Evolutionary conservation across 2,113 vertebrate genomes (phyloP).

Genomic region (Malurus alboscapulatus): DNA sequence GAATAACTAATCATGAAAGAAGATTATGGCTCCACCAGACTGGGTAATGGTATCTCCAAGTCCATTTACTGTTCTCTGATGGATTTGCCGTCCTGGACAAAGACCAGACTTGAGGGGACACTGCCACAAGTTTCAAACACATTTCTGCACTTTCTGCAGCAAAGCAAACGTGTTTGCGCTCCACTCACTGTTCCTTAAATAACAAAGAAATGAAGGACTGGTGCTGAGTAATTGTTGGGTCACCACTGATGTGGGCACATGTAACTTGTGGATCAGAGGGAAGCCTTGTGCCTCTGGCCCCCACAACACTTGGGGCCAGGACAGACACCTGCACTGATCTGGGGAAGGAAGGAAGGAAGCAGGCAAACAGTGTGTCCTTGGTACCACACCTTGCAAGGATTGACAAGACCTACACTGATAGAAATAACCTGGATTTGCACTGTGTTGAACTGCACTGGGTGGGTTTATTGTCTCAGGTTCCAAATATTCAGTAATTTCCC

Average conservation of each 20-base stretch:
- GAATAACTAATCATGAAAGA: neutral
- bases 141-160: neutral
- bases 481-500: neutral
- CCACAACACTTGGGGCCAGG: accelerated
- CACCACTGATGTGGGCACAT: neutral
- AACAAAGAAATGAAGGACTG: neutral
- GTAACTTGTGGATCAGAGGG: neutral
- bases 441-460: neutral
- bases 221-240: neutral
- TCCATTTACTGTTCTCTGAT: neutral
- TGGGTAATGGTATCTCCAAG: neutral
- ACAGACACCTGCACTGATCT: neutral
- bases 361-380: neutral
- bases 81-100: neutral
- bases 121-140: neutral
- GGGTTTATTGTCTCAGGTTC: neutral
- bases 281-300: neutral
- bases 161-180: neutral
- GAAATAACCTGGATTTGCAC: neutral
- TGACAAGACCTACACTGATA: neutral
- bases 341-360: neutral
- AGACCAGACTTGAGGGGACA: neutral
- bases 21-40: neutral
- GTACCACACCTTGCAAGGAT: neutral
- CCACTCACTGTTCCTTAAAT: neutral